These are phyloP conservation scores for Cynodonichthys magdalenae DNA, from an alignment of 2,797 vertebrate species.

Conservation along the genomic window DNA sequence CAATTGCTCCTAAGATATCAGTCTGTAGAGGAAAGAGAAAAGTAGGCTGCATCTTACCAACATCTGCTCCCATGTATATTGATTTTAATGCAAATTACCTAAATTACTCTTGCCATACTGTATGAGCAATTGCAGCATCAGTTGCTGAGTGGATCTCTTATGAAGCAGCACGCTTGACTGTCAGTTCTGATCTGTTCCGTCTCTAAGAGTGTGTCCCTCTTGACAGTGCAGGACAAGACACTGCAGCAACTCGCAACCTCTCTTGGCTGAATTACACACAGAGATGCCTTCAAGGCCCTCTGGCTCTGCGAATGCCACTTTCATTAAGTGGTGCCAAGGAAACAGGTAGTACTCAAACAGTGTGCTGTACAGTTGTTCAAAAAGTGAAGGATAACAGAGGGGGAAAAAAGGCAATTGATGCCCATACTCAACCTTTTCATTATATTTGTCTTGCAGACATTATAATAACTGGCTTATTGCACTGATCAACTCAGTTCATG, in stretches of 20 bases:
- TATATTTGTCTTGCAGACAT: too few relatives aligned
- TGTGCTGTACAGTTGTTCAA: slow-evolving; percentile 9
- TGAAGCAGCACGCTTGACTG: background rate
- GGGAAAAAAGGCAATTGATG: slow-evolving; percentile 4
- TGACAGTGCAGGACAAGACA: slow-evolving; percentile 8
- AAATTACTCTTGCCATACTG: slow-evolving; percentile 31
- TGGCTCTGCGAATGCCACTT: slow-evolving; percentile 30
- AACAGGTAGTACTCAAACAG: slow-evolving; percentile 18
- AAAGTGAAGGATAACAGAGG: slow-evolving; percentile 7
- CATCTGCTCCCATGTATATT: slow-evolving; percentile 35
- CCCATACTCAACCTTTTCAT: too few relatives aligned
- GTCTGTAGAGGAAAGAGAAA: slow-evolving; percentile 49
- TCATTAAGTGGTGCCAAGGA: slow-evolving; percentile 35
- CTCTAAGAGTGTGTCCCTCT: slow-evolving; percentile 14
- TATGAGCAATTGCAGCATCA: slow-evolving; percentile 13
- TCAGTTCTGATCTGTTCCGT: slow-evolving; percentile 25
- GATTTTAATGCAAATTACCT: slow-evolving; percentile 45
- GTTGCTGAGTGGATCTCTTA: slow-evolving; percentile 1
- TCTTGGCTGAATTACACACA: slow-evolving; percentile 34
- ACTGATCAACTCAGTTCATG: too few relatives aligned
- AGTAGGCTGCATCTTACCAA: slow-evolving; percentile 34
- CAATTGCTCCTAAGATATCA: slow-evolving; percentile 48
- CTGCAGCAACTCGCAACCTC: slow-evolving; percentile 21
- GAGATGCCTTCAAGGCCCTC: slow-evolving; percentile 12
- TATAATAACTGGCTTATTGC: too few relatives aligned